These are phyloP conservation scores for Diarsia brunnea DNA, from an alignment of 2,888 invertebrate genomes.

Conservation along the genomic window DNA sequence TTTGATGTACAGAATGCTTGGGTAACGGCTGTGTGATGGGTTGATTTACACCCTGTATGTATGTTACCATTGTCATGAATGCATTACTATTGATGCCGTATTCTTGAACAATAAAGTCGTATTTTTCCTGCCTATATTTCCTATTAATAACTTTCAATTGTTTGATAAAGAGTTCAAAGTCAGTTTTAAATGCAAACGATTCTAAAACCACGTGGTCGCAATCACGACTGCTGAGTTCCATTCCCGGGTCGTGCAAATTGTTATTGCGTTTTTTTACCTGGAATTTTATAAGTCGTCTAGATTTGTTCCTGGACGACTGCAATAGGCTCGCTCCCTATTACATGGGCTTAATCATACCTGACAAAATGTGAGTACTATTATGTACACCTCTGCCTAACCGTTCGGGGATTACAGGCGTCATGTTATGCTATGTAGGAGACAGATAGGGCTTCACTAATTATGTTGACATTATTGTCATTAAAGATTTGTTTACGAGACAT, in stretches of 20 bases:
- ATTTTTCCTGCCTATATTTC: background rate
- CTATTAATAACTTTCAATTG: background rate
- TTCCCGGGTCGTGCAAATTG: too few relatives aligned
- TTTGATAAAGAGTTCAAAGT: background rate
- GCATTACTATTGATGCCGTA: too few relatives aligned
- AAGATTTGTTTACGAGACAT: conserved; percentile 18
- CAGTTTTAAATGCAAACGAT: background rate
- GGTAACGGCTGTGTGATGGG: too few relatives aligned
- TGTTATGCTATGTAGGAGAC: background rate
- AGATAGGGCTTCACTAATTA: background rate
- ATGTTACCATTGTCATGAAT: background rate
- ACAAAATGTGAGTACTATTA: too few relatives aligned
- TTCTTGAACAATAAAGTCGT: background rate
- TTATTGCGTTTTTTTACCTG: background rate
- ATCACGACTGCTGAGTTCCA: too few relatives aligned
- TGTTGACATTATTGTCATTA: background rate
- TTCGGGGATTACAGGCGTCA: too few relatives aligned
- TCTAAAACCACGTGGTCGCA: background rate
- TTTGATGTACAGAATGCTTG: too few relatives aligned
- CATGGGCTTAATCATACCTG: too few relatives aligned
- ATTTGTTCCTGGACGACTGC: background rate
- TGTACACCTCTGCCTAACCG: too few relatives aligned
- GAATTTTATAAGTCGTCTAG: background rate
- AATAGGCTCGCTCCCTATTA: too few relatives aligned
- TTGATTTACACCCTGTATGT: too few relatives aligned